Evolutionary conservation across 2,113 vertebrate genomes (phyloP).

Genomic region (Athene cunicularia): DNA sequence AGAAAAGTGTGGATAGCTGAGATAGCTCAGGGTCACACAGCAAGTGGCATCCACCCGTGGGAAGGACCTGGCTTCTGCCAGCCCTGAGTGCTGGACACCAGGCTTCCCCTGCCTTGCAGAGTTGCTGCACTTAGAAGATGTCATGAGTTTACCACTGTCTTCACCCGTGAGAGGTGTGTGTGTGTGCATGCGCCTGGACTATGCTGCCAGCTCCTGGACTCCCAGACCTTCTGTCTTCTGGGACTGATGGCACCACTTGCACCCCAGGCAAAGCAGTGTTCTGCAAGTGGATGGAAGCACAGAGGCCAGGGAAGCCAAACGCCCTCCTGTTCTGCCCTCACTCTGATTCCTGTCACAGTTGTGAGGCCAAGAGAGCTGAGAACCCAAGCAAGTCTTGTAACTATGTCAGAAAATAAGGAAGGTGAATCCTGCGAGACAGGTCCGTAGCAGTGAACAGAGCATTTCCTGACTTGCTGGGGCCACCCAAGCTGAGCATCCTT

Average conservation of each 20-base stretch:
- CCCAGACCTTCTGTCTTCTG: not conserved
- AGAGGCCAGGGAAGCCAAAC: not conserved
- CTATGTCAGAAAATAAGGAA: not conserved
- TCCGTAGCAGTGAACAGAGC: too few species aligned
- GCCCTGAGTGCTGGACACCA: too few species aligned
- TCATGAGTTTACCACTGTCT: too few species aligned
- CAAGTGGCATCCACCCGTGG: not conserved
- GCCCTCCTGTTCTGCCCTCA: not conserved
- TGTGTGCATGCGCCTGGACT: rapidly evolving
- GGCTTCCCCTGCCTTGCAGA: not conserved
- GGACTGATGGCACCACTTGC: not conserved
- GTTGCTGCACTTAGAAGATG: not conserved
- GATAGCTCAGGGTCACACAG: not conserved
- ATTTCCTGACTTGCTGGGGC: not conserved
- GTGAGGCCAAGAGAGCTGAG: not conserved
- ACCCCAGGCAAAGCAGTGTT: not conserved
- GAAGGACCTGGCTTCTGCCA: not conserved
- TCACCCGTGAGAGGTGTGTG: not conserved
- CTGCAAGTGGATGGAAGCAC: rapidly evolving
- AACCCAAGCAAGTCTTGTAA: not conserved
- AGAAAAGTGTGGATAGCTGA: not conserved
- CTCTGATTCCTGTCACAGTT: not conserved
- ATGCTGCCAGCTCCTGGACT: not conserved
- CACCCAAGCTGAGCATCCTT: not conserved
- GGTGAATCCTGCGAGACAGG: not conserved